phyloP scores from a whole-genome alignment of 2,888 invertebrate species.

The Pheosia tremula region DNA sequence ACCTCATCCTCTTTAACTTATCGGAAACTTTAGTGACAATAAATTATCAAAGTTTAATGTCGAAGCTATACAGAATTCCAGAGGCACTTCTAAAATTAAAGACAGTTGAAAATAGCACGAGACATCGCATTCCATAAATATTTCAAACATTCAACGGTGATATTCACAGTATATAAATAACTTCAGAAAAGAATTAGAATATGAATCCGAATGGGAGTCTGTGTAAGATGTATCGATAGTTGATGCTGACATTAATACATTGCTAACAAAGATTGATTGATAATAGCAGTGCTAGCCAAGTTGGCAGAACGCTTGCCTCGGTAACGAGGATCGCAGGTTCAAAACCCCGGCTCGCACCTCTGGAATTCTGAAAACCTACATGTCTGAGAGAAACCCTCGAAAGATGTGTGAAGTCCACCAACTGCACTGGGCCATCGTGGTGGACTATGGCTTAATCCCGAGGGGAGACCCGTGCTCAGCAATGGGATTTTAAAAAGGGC shows the following conservation, averaged over 20 bases:
- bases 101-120: neutral
- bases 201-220: neutral
- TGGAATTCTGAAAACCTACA: too few species aligned
- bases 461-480: too few species aligned
- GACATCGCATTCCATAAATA: neutral
- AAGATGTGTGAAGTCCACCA: too few species aligned
- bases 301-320: too few species aligned
- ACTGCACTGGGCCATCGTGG: too few species aligned
- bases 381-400: too few species aligned
- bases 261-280: conserved; percentile 41
- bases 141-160: neutral
- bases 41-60: neutral
- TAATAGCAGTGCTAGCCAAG: too few species aligned
- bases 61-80: neutral
- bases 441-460: too few species aligned
- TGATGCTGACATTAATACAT: conserved; percentile 38
- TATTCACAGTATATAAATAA: conserved; percentile 2
- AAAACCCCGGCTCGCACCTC: too few species aligned
- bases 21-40: neutral
- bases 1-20: conserved; percentile 9
- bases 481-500: too few species aligned
- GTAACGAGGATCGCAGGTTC: too few species aligned
- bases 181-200: neutral
- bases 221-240: conserved; percentile 5
- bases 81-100: conserved; percentile 1